Evolutionary conservation across 2,888 invertebrate genomes (phyloP).

Genomic region (Lasioglossum morio): DNA sequence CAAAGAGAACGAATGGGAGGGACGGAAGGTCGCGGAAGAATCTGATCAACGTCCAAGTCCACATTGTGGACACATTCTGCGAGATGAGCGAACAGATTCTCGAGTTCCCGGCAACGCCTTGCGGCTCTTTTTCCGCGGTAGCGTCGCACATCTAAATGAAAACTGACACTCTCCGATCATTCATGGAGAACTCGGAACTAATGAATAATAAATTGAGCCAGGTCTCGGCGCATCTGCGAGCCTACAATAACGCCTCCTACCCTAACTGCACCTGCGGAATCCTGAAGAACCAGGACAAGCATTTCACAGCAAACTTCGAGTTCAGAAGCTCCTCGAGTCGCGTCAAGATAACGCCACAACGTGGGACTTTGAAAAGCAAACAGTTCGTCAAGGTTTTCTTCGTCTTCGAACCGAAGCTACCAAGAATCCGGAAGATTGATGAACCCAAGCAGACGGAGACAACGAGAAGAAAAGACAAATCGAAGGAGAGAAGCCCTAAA

Average conservation of each 20-base stretch:
- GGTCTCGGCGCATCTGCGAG: conserved; percentile 46
- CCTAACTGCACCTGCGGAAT: conserved; percentile 53
- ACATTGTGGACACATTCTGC: conserved; percentile 56
- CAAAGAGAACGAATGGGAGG: neutral
- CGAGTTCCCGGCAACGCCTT: conserved; percentile 57
- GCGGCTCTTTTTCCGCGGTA: conserved; percentile 57
- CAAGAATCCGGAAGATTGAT: neutral
- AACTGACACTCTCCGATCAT: neutral
- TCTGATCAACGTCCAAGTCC: conserved; percentile 23
- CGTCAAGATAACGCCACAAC: conserved; percentile 32
- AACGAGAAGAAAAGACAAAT: neutral
- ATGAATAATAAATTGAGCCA: conserved; percentile 19
- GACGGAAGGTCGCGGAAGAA: conserved; percentile 28
- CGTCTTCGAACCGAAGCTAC: conserved; percentile 40
- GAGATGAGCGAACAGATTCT: conserved; percentile 63
- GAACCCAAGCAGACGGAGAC: neutral
- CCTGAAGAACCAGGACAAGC: conserved; percentile 44
- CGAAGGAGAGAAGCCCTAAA: neutral
- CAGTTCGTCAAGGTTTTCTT: conserved; percentile 39
- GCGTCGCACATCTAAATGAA: neutral
- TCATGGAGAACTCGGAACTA: neutral
- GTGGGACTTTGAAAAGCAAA: conserved; percentile 26
- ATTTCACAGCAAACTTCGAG: conserved; percentile 52
- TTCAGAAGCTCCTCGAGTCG: conserved; percentile 48
- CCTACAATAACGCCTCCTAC: conserved; percentile 58